A percentile compares a stretch with the other conserved stretches of the same genome.
Evolutionary conservation across 2,797 vertebrate species (phyloP).

Genomic region (Brachymystax lenok): DNA sequence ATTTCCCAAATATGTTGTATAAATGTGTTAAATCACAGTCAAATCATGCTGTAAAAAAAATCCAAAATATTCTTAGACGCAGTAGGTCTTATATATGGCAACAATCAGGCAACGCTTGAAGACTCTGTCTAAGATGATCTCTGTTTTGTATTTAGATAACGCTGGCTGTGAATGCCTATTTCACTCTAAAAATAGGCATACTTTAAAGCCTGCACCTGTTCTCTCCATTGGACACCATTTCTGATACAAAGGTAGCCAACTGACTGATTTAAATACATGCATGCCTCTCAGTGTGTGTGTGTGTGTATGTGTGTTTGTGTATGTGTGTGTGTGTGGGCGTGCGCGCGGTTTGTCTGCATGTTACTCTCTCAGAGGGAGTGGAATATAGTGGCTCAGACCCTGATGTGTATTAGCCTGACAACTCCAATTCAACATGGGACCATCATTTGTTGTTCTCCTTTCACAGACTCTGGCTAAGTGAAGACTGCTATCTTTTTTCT

Average conservation of each 20-base stretch:
- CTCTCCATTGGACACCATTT: conserved; percentile 54
- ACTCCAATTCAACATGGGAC: conserved; percentile 47
- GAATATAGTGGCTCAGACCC: conserved; percentile 2
- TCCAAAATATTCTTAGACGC: neutral
- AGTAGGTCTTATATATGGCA: neutral
- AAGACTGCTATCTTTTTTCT: neutral
- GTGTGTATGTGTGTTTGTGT: conserved; percentile 3
- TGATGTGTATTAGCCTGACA: conserved; percentile 51
- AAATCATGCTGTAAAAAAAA: neutral
- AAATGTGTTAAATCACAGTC: neutral
- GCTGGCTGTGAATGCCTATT: conserved; percentile 28
- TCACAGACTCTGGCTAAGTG: neutral
- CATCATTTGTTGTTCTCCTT: conserved; percentile 34
- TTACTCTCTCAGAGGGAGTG: conserved; percentile 9
- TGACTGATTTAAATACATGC: neutral
- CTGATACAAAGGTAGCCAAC: conserved; percentile 46
- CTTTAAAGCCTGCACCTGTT: conserved; percentile 67
- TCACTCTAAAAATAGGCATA: conserved; percentile 37
- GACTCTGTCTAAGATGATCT: neutral
- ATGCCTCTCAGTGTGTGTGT: conserved; percentile 4
- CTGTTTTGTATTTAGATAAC: conserved; percentile 29
- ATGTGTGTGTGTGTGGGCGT: neutral
- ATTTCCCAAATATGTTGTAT: neutral
- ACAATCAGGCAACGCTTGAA: neutral
- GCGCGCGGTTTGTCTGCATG: conserved; percentile 12